phyloP scores from a whole-genome alignment of 2,797 vertebrate genomes.

The Pangasius larnaudii region DNA sequence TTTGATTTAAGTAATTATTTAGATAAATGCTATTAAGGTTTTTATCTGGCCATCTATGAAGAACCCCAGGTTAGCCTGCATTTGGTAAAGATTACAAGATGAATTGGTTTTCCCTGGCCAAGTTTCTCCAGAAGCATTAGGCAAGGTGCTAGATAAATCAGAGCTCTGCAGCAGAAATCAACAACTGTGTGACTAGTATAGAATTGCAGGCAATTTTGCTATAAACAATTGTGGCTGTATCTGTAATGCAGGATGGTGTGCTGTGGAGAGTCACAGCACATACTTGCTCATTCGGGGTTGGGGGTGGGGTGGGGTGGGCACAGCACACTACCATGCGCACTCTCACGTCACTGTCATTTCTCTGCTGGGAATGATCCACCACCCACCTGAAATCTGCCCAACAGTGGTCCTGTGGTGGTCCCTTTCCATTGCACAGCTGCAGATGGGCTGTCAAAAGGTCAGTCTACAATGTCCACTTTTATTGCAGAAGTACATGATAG shows the following conservation, averaged over 20 bases:
- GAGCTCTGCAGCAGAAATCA: not conserved
- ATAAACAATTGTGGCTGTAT: not conserved
- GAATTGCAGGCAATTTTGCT: not conserved
- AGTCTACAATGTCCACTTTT: not conserved
- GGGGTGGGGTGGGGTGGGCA: not conserved
- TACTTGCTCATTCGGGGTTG: not conserved
- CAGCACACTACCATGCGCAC: not conserved
- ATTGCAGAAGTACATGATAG: not conserved
- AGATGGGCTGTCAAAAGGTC: not conserved
- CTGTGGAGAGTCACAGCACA: not conserved
- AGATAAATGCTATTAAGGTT: not conserved
- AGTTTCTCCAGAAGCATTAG: not conserved
- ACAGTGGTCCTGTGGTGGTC: not conserved
- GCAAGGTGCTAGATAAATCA: not conserved
- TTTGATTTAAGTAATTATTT: not conserved
- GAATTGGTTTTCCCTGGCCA: not conserved
- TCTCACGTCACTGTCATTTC: not conserved
- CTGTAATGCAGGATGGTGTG: not conserved
- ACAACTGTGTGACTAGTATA: not conserved
- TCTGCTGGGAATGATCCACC: not conserved
- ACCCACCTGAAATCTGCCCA: not conserved
- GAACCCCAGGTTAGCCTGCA: not conserved
- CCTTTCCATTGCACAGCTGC: not conserved
- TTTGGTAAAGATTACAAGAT: not conserved
- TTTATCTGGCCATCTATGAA: not conserved